Evolutionary conservation across 2,113 vertebrate species (phyloP), one percentile per base, ranked within the genome.

Genomic region (Pseudopodoces humilis): DNA sequence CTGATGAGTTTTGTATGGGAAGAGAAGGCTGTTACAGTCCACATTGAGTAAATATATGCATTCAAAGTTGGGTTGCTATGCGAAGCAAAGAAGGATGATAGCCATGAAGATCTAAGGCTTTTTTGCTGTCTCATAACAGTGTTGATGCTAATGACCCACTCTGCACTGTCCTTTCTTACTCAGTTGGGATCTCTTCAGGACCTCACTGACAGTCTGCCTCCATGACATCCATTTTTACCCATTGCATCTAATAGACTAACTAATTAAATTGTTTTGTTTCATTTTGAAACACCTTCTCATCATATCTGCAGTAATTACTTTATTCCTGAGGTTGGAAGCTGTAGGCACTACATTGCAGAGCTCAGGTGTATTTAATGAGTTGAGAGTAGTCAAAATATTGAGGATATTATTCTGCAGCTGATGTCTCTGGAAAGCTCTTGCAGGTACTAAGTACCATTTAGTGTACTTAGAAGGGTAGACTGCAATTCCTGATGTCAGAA

Each of bases 341-440:
- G 39, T 35, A 85, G 49, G 24, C 37, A 47, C 11, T 43, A 37
- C 20, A 50, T 41, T 58, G 27, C 17, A 71, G 72, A 69, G 49
- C 79, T 94, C 87, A 95, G 87, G 62, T 95, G 65, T 84, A 76
- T 58, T 92, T 50, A 88, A 24, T 3, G 13, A 86, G 15, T 76
- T 63, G 35, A 79, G 37, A 81, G 53, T 18, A 69, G 85, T 63
- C 41, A 91, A 95, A 95, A 93, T 82, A 84, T 68, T 92, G 83
- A 74, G n/a, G 56, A 69, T 33, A 17, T 53, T 83, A 33, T 88
- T 81, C 62, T 39, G 37, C 80, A 95, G 80, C 83, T 90, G 83
- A 47, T 78, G 28, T 63, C 55, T 74, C 67, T 68, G 65, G 63
- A 90, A 94, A 91, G 22, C 25, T 62, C 22, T 80, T 59, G 22